Evolutionary conservation across 2,888 invertebrate genomes (phyloP), one percentile per base, ranked within the genome.

Genomic region (Mesodorylaimus sp.): DNA sequence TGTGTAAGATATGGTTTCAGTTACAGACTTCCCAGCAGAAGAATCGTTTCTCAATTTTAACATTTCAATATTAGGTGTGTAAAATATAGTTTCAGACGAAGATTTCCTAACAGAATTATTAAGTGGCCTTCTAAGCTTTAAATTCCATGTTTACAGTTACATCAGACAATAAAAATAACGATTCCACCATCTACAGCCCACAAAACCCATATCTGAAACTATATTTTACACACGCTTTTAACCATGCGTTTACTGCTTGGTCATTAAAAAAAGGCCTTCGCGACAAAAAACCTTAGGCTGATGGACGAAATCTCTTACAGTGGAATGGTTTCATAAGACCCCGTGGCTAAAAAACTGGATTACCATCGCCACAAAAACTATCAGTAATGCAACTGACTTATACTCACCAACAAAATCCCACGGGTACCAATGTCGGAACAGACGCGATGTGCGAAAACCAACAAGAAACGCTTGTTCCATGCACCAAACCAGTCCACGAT

Each of bases 381-480:
- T 16, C 36, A 36, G 16, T 10, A n/a, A 36, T 16, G n/a, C 36
- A 13, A 36, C 16, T 36, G 16, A 36, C 16, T 19, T 19, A 24
- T 46, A 68, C 74, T 74, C 70, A 89, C 91, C 81, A 64, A 95
- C 81, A 71, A 86, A 97, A 69, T 97, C 95, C 97, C 97, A 97
- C 56, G 95, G 80, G 66, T 88, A 95, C 57, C 89, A 79, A 72
- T 91, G 89, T 26, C 88, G 83, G 68, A 95, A 93, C 59, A 93
- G 76, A 52, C 91, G 75, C 2, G 84, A 79, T 3, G 89, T 89
- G 61, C 86, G 85, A 68, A 91, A 91, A 5, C 95, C 95, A 61
- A 81, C 81, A n/a, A 87, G 75, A 69, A 97, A 93, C 1, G 88
- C 87, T 66, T 86, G 82, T 67, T 95, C 91, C 59, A 97, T 72